A percentile compares a stretch with the other conserved stretches of the same genome.
Conservation (phyloP, 1,140 invertebrate genomes). For the Linepithema humile region DNA sequence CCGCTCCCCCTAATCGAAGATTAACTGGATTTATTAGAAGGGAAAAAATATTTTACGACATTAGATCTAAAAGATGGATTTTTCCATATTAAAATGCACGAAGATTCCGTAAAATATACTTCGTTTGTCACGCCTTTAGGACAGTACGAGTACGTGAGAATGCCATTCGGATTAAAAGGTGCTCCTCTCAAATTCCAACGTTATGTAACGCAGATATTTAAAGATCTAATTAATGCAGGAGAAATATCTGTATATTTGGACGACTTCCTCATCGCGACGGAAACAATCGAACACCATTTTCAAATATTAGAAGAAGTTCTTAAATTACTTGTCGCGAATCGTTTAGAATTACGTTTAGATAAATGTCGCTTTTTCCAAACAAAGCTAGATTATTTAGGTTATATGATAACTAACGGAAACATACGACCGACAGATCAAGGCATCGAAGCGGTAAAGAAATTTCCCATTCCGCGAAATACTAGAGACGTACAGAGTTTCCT, state of each 20-base stretch:
- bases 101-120: constrained; percentile 31
- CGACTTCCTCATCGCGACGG: constrained; percentile 25
- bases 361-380: constrained; percentile 42
- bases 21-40: not conserved
- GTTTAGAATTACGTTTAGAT: constrained; percentile 5
- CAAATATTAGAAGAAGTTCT: constrained; percentile 25
- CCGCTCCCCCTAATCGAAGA: constrained; percentile 36
- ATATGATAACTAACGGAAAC: not conserved
- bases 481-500: constrained; percentile 28
- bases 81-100: constrained; percentile 24
- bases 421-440: not conserved
- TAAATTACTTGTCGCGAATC: not conserved
- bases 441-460: not conserved
- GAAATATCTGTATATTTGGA: constrained; percentile 33
- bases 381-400: constrained; percentile 43
- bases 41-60: constrained; percentile 11
- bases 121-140: constrained; percentile 15
- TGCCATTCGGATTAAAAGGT: constrained; percentile 32
- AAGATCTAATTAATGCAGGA: not conserved
- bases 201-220: constrained; percentile 29
- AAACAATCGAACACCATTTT: constrained; percentile 44
- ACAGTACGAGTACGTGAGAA: constrained; percentile 14
- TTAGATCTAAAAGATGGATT: not conserved
- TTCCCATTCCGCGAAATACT: not conserved
- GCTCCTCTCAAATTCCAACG: constrained; percentile 32